Percentiles rank a stretch among this genome's conserved stretches.
phyloP scores from a whole-genome alignment of 2,113 vertebrate genomes.

The Aythya baeri region DNA sequence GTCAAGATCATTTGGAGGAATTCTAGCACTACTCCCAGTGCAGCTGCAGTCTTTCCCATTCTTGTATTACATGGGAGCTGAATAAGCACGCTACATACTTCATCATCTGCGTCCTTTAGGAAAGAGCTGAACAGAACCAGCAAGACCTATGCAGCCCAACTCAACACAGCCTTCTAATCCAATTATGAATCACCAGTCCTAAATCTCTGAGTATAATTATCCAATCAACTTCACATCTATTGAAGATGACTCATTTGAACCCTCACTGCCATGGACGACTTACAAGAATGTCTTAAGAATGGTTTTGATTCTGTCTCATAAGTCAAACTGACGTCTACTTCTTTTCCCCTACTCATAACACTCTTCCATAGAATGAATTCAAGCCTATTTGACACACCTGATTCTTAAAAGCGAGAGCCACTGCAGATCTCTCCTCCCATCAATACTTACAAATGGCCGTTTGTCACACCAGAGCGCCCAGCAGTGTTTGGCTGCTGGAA shows the following conservation, averaged over 20 bases:
- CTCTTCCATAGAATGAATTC: not conserved
- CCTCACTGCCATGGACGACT: fast-evolving
- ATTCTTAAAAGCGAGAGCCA: fast-evolving
- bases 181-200: not conserved
- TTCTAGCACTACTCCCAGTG: not conserved
- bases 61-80: not conserved
- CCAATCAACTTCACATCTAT: not conserved
- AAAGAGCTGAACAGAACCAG: not conserved
- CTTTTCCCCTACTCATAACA: not conserved
- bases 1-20: not conserved
- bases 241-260: not conserved
- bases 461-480: not conserved
- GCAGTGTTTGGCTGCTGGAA: not conserved
- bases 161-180: not conserved
- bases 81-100: not conserved
- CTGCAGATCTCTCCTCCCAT: not conserved
- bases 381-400: not conserved
- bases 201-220: not conserved
- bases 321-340: not conserved
- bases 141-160: not conserved
- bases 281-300: not conserved
- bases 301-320: no score
- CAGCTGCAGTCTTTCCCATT: not conserved
- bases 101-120: not conserved
- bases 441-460: not conserved